Evolutionary conservation across 2,888 invertebrate species (phyloP), one percentile per base, ranked within the genome.

Genomic region (Bellardia pandia): DNA sequence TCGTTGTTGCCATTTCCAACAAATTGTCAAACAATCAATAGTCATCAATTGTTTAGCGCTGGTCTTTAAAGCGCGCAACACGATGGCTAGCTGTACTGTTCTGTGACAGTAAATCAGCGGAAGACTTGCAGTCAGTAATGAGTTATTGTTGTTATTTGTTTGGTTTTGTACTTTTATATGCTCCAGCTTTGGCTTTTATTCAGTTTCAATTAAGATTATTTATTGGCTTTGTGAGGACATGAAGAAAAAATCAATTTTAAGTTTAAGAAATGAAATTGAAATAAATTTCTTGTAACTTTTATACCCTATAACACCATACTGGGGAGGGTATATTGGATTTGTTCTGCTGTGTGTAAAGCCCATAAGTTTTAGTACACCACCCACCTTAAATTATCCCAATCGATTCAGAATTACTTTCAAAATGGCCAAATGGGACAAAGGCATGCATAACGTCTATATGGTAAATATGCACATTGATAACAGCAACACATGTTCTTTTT

Each of bases 51-150:
- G 45, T 3, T 72, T 66, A 60, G 23, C 51, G 9, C 51, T 68
- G 48, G 7, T 37, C 48, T 64, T 30, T 33, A 16, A n/a, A 16
- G 42, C 33, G 14, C 16, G 37, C 3, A 11, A 33, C 23, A 53
- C 7, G 42, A 56, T 56, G 40, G 5, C 40, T 9, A 77, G 11
- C 9, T 66, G n/a, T 42, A n/a, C 9, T 77, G 30, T 7, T 13
- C 7, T 33, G 33, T 60, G 3, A 4, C 58, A 8, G 56, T 23
- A 33, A 37, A 11, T 56, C 56, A 56, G n/a, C 11, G 23, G 60
- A 81, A 68, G 33, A 42, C 56, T 81, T 72, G 7, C 58, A 66
- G 74, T n/a, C 30, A 23, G 45, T 37, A 66, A 66, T 64, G 14
- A 74, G 16, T 60, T 60, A 42, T 40, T 79, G 40, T 9, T 48